A percentile compares a stretch with the other conserved stretches of the same genome.
Conservation (phyloP, 1,140 invertebrate species). For the Halotydeus destructor region DNA sequence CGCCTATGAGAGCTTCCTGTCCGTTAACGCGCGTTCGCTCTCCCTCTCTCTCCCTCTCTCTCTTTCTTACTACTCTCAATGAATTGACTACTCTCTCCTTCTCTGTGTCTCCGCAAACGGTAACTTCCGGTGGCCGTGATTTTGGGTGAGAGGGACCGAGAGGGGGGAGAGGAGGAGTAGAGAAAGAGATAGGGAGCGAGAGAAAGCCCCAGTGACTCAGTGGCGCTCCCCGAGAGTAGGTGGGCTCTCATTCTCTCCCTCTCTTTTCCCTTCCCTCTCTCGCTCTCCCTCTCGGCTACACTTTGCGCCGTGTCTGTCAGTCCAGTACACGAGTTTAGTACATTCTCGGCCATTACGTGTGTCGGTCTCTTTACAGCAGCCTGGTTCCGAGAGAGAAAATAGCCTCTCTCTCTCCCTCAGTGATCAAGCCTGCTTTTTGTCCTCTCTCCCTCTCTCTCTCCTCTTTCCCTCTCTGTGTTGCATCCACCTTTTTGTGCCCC, state of each 20-base stretch:
- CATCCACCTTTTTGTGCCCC: neutral
- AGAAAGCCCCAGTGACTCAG: conserved; percentile 1
- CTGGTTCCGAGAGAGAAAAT: too few relatives aligned
- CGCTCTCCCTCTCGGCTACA: neutral
- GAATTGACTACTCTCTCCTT: neutral
- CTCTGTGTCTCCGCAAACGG: neutral
- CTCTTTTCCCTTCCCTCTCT: neutral
- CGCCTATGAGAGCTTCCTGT: too few relatives aligned
- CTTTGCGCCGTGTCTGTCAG: neutral
- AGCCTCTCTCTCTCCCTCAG: too few relatives aligned
- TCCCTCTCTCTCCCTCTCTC: conserved; percentile 1
- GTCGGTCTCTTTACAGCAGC: too few relatives aligned
- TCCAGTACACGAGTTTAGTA: too few relatives aligned
- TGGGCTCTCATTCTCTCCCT: neutral
- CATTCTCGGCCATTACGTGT: too few relatives aligned
- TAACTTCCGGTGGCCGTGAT: neutral
- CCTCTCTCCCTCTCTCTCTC: neutral
- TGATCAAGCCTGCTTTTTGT: neutral
- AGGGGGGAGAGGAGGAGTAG: neutral
- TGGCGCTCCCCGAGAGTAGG: too few relatives aligned
- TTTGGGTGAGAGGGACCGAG: neutral
- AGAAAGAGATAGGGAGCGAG: conserved; percentile 4
- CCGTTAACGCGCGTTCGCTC: too few relatives aligned
- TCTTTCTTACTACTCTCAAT: neutral
- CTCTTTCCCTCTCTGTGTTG: neutral